Percentiles rank a stretch among this genome's conserved stretches.
Evolutionary conservation across 2,888 invertebrate genomes (phyloP).

Genomic region (Panzeria rudis): DNA sequence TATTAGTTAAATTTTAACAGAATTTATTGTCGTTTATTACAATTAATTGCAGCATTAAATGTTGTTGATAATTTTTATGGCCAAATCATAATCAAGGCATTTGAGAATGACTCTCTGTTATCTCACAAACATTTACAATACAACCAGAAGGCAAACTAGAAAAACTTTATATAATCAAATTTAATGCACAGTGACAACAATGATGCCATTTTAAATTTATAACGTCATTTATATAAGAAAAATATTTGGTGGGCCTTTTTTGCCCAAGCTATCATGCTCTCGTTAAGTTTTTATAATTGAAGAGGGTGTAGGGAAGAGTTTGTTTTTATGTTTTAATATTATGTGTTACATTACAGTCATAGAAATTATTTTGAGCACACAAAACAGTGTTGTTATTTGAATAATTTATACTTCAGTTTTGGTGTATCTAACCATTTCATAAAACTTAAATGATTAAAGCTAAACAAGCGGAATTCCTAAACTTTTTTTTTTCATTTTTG

Average conservation of each 20-base stretch:
- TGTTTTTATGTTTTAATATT: neutral
- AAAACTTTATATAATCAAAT: slow-evolving; percentile 36
- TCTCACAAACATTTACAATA: slow-evolving; percentile 37
- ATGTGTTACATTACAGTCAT: neutral
- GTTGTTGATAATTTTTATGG: slow-evolving; percentile 46
- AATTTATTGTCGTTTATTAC: neutral
- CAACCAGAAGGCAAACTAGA: slow-evolving; percentile 12
- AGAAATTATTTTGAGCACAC: neutral
- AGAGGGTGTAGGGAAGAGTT: neutral
- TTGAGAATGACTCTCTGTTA: slow-evolving; percentile 47
- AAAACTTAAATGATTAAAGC: no score
- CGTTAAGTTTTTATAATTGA: neutral
- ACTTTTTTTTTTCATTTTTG: no score
- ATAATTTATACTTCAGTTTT: neutral
- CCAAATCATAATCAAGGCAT: slow-evolving; percentile 52
- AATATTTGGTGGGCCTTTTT: neutral
- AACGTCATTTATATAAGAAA: slow-evolving; percentile 15
- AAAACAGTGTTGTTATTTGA: slow-evolving; percentile 5
- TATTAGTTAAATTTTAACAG: neutral
- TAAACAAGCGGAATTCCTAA: no score
- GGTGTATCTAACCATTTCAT: neutral
- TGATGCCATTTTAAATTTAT: slow-evolving; percentile 54
- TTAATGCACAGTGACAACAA: slow-evolving; percentile 59
- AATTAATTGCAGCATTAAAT: slow-evolving; percentile 22
- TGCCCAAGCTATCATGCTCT: neutral